Base-by-base conservation (phyloP, 1,140 invertebrate genomes). In the Drosophila mayri region DNA sequence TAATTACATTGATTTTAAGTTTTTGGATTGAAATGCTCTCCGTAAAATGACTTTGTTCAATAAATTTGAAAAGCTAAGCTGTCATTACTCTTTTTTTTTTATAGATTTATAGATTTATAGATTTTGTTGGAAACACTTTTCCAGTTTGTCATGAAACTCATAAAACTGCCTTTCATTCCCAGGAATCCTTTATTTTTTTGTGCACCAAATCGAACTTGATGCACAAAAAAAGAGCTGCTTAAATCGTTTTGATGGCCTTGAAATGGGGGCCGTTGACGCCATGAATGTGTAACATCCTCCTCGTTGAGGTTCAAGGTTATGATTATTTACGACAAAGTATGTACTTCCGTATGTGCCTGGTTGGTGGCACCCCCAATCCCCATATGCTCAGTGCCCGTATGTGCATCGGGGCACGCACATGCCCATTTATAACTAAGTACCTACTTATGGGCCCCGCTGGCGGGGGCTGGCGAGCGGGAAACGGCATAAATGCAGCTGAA, bases 401-500 rank as follows among this genome's bases (percentile, higher is more conserved):
- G 66, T 35, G 59, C 66, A 38, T 28, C 40, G 20, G 40, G 22
- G 46, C 41, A 62, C 40, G 35, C 52, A 76, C 71, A 76, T 59
- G 62, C 37, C 72, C 61, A 76, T 75, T 55, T 74, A 63, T 57
- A 65, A 50, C 52, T 76, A 76, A 66, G 72, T 76, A 76, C 61
- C 54, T 76, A 76, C 73, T 76, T 66, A 76, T 76, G 73, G 11
- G 47, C 18, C 41, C 37, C 35, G 40, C 25, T 54, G 54, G 37
- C 54, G 66, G 28, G 41, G 47, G 40, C 70, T 22, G 49, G 55
- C 49, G 18, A 52, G 49, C 10, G 61, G 72, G 44, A 28, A 50
- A 35, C 40, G 49, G 55, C 64, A 71, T 58, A 78, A 78, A 78
- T 78, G 76, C 66, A 88, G 61, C 82, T 65, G 59, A 75, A 87